Conservation (phyloP, 30 jellyfish, hydroid and myxozoan genomes). For the Aurelia aurita region DNA sequence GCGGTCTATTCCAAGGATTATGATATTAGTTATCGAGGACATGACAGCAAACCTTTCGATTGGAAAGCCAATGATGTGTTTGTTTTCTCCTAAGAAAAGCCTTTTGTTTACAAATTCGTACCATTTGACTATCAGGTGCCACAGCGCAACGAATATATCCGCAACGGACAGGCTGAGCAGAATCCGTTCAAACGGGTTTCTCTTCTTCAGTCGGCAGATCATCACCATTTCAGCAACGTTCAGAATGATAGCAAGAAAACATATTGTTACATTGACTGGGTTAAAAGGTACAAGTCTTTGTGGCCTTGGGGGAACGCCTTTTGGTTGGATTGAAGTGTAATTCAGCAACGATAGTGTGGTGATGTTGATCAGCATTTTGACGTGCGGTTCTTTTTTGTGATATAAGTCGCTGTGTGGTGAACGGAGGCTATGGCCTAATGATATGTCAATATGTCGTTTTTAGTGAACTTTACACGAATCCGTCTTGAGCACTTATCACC, state of each 20-base stretch:
- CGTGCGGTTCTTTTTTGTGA: too few relatives aligned
- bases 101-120: not conserved
- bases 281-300: not conserved
- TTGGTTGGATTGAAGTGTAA: too few relatives aligned
- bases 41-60: slow-evolving; percentile 21
- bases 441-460: too few relatives aligned
- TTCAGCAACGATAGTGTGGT: too few relatives aligned
- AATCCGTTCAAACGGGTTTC: slow-evolving; percentile 29
- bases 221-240: slow-evolving; percentile 36
- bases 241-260: slow-evolving; percentile 27
- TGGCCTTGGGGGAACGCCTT: too few relatives aligned
- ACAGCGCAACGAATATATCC: slow-evolving; percentile 15
- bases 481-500: too few relatives aligned
- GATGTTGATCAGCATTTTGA: too few relatives aligned
- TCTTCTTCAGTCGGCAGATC: slow-evolving; percentile 4
- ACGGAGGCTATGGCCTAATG: too few relatives aligned
- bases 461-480: too few relatives aligned
- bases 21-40: slow-evolving; percentile 56
- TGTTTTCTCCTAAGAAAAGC: not conserved
- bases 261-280: not conserved
- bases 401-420: too few relatives aligned
- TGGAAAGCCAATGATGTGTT: not conserved
- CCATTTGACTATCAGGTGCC: not conserved
- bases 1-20: slow-evolving; percentile 51
- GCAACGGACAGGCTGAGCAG: slow-evolving; percentile 48